These are phyloP conservation scores for Pelecanoides urinatrix DNA, from an alignment of 2,113 vertebrate genomes.

Conservation along the genomic window DNA sequence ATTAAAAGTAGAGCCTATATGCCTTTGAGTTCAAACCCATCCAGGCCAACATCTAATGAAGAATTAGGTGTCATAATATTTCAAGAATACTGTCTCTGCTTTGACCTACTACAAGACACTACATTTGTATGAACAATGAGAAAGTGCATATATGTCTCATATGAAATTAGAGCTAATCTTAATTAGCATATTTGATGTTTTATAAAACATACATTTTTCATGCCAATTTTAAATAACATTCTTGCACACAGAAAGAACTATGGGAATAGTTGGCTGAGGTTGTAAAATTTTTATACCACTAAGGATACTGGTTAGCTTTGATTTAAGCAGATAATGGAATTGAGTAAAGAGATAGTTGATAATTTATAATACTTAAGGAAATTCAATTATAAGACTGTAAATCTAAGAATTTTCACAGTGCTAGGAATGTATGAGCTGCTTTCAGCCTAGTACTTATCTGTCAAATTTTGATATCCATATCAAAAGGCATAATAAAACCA, in stretches of 20 bases:
- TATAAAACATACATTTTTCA: not conserved
- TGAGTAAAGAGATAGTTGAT: not conserved
- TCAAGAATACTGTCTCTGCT: not conserved
- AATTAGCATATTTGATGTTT: not conserved
- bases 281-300: not conserved
- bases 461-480: not conserved
- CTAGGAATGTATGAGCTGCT: not conserved
- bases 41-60: not conserved
- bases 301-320: not conserved
- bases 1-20: not conserved
- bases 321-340: not conserved
- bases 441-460: not conserved
- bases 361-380: not conserved
- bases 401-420: not conserved
- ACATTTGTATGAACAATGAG: not conserved
- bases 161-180: not conserved
- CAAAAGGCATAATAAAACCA: not conserved
- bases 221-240: not conserved
- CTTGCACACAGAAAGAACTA: not conserved
- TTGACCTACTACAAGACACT: not conserved
- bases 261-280: not conserved
- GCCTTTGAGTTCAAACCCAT: not conserved
- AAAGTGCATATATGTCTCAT: not conserved
- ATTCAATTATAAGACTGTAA: not conserved
- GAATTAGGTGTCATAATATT: not conserved